Percentiles rank a stretch among this genome's conserved stretches.
Evolutionary conservation across 2,888 invertebrate genomes (phyloP).

Genomic region (Macaria liturata): DNA sequence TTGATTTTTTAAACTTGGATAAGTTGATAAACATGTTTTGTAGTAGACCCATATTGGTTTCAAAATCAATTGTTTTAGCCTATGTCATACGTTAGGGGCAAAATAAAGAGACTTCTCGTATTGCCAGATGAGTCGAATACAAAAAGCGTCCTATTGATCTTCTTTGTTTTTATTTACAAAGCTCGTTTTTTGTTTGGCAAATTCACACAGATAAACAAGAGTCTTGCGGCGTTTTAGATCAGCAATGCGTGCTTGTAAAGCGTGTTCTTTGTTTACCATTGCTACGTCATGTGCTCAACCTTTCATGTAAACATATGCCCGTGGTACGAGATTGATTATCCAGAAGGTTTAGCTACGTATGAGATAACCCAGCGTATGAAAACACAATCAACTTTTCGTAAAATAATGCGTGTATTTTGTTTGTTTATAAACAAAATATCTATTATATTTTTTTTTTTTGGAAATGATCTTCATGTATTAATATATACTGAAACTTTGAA

Average conservation of each 20-base stretch:
- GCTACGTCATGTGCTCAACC: conserved; percentile 41
- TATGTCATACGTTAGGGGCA: too few species aligned
- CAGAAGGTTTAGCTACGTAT: conserved; percentile 13
- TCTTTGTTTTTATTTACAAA: conserved; percentile 18
- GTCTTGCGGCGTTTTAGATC: conserved; percentile 30
- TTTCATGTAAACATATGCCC: conserved; percentile 44
- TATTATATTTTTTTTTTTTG: too few species aligned
- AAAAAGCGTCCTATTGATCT: conserved; percentile 15
- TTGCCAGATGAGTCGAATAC: conserved; percentile 5
- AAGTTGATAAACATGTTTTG: too few species aligned
- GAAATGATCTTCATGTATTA: too few species aligned
- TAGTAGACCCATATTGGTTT: too few species aligned
- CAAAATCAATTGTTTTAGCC: too few species aligned
- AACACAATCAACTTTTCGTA: too few species aligned
- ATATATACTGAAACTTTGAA: too few species aligned
- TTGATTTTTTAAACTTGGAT: too few species aligned
- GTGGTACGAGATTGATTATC: conserved; percentile 36
- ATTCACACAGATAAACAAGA: conserved; percentile 21
- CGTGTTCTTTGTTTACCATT: conserved; percentile 36
- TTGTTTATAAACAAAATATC: too few species aligned
- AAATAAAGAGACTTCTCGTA: not conserved
- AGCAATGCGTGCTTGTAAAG: conserved; percentile 32
- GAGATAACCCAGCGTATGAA: too few species aligned
- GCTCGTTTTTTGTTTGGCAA: conserved; percentile 13
- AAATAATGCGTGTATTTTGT: too few species aligned